These are phyloP conservation scores for rat (Rattus norvegicus) DNA, from an alignment of 2,113 vertebrate species.

Conservation along the genomic window GRCr8 NC_086024.1:92569001-92569500, in stretches of 20 bases:
- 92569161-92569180: slow-evolving; percentile 62
- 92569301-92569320: slow-evolving; percentile 55
- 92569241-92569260: too few species aligned
- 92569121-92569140: not conserved
- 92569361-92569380: not conserved
- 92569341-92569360: slow-evolving; percentile 6
- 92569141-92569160: slow-evolving; percentile 39
- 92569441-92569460: too few species aligned
- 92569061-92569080: not conserved
- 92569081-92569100: not conserved
- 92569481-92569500: too few species aligned
- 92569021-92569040: not conserved
- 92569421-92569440: too few species aligned
- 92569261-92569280: too few species aligned
- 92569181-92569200: slow-evolving; percentile 56
- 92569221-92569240: not conserved
- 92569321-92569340: slow-evolving; percentile 43
- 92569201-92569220: too few species aligned
- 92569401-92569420: too few species aligned
- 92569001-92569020: not conserved
- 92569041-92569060: slow-evolving; percentile 53
- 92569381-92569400: too few species aligned
- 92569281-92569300: slow-evolving; percentile 9
- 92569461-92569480: too few species aligned
- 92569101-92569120: slow-evolving; percentile 29